Conservation (phyloP, 1,140 invertebrate genomes). For the Portunus trituberculatus region DNA sequence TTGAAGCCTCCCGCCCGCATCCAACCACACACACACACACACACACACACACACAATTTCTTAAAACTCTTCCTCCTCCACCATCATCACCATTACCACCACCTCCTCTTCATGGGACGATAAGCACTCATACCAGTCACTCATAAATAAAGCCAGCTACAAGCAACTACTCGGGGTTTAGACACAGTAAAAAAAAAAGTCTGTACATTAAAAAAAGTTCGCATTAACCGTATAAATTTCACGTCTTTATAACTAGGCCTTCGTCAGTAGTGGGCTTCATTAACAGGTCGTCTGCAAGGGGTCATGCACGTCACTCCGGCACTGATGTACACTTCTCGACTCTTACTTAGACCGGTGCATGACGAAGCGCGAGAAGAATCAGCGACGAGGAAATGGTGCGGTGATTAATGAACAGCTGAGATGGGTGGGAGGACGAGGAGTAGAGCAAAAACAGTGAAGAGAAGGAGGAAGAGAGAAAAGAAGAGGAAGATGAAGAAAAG, state of each 20-base stretch:
- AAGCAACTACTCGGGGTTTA: neutral
- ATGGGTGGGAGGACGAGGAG: neutral
- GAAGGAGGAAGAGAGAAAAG: too few relatives aligned
- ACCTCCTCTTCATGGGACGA: neutral
- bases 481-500: too few relatives aligned
- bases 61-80: neutral
- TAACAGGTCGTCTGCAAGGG: neutral
- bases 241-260: neutral
- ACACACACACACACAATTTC: too few relatives aligned
- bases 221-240: neutral
- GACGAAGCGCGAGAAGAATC: neutral
- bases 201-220: neutral
- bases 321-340: neutral
- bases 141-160: neutral
- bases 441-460: neutral
- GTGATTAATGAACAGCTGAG: neutral
- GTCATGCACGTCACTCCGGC: neutral
- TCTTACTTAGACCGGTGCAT: neutral
- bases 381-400: neutral
- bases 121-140: neutral
- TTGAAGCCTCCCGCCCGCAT: too few relatives aligned
- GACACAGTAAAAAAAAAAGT: neutral
- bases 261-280: neutral
- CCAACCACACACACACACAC: too few relatives aligned
- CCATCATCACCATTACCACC: too few relatives aligned